Evolutionary conservation across 2,888 invertebrate genomes (phyloP).

Genomic region (Orthosia cruda): DNA sequence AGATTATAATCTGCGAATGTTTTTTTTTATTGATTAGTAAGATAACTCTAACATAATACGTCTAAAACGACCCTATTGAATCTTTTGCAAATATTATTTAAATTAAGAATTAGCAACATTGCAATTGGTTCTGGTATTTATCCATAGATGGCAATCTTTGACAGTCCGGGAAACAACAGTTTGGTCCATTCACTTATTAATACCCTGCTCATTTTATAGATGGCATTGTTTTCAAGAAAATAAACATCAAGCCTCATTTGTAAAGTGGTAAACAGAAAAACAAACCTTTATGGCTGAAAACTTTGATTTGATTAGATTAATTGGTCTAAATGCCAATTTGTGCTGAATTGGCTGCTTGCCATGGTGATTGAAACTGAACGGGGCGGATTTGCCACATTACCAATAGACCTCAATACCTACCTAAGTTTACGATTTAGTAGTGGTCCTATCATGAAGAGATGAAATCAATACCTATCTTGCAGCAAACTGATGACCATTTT

Average conservation of each 20-base stretch:
- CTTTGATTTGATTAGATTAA: neutral
- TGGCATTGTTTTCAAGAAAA: conserved; percentile 18
- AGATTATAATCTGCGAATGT: neutral
- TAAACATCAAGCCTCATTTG: neutral
- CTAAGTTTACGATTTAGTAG: too few species aligned
- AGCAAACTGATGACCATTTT: neutral
- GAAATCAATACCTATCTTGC: neutral
- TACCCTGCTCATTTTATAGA: conserved; percentile 15
- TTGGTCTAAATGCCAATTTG: neutral
- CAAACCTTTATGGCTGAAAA: neutral
- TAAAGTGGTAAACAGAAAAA: neutral
- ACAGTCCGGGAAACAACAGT: neutral
- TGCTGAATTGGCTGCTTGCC: neutral
- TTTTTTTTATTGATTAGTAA: neutral
- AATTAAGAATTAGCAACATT: neutral
- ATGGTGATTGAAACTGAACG: neutral
- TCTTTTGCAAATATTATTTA: neutral
- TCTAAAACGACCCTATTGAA: rapidly evolving
- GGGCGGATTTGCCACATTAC: neutral
- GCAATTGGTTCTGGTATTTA: neutral
- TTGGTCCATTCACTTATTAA: neutral
- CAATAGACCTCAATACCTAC: too few species aligned
- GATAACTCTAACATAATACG: rapidly evolving
- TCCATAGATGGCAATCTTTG: conserved; percentile 44
- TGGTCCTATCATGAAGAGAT: neutral